Evolutionary conservation across 2,888 invertebrate genomes (phyloP).

Genomic region (Chironomus tentans): DNA sequence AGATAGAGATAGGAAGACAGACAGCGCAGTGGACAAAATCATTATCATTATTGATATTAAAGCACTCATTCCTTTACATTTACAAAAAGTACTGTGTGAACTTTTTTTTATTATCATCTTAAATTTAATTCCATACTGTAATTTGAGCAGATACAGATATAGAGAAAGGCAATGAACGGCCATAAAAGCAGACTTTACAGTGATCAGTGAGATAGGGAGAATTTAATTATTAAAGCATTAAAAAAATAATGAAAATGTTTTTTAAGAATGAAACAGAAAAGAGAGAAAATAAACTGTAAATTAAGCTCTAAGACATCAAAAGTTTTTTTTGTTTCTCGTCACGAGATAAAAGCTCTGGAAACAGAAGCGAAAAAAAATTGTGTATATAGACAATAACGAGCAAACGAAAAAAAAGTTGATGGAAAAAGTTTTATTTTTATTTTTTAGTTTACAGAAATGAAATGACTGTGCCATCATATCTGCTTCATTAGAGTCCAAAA

Average conservation of each 20-base stretch:
- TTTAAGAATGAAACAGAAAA: background rate
- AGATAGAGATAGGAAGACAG: background rate
- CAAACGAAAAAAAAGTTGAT: too few species aligned
- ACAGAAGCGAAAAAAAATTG: too few species aligned
- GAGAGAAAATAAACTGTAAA: background rate
- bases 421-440: too few species aligned
- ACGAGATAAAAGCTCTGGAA: too few species aligned
- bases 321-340: too few species aligned
- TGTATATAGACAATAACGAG: too few species aligned
- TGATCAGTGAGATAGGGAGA: background rate
- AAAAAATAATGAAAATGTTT: background rate
- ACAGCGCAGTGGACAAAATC: too few species aligned
- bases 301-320: too few species aligned
- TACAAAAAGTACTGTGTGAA: background rate
- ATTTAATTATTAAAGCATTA: background rate
- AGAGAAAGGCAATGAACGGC: constrained; percentile 16
- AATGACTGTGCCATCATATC: too few species aligned
- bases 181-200: constrained; percentile 12
- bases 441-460: too few species aligned
- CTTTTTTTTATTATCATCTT: background rate
- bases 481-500: too few species aligned
- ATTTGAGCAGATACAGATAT: background rate
- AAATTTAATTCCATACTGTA: too few species aligned
- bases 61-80: background rate
- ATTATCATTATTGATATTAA: background rate